Evolutionary conservation across 1,140 invertebrate species (phyloP).

Genomic region (Drosophila nannoptera): DNA sequence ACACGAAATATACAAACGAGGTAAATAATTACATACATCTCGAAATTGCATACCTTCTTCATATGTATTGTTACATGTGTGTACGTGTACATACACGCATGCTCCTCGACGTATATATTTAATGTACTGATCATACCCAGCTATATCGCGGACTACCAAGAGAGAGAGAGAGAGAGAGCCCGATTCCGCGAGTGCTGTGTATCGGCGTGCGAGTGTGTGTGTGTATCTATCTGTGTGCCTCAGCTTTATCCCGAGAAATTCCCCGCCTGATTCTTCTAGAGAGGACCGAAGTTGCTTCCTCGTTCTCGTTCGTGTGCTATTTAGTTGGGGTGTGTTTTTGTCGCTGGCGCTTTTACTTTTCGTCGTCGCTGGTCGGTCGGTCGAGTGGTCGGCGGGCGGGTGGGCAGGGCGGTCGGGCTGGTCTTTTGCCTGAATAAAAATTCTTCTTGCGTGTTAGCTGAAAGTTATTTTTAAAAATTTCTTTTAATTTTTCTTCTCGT

Average conservation of each 20-base stretch:
- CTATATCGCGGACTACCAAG: neutral
- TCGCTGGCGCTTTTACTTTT: slow-evolving; percentile 60
- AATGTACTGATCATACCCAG: slow-evolving; percentile 11
- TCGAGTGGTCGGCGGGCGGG: too few species aligned
- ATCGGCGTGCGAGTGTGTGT: neutral
- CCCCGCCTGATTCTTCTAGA: slow-evolving; percentile 14
- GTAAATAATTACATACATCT: slow-evolving; percentile 23
- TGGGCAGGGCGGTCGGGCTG: slow-evolving; percentile 11
- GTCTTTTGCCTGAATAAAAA: slow-evolving; percentile 75
- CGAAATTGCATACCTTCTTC: slow-evolving; percentile 5
- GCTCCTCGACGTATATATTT: too few species aligned
- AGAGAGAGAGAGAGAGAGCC: neutral
- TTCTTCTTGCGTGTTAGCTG: slow-evolving; percentile 79
- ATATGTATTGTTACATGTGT: slow-evolving; percentile 2
- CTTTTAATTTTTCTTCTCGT: slow-evolving; percentile 63
- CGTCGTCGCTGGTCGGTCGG: slow-evolving; percentile 10
- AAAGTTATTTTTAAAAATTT: slow-evolving; percentile 79
- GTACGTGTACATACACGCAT: too few species aligned
- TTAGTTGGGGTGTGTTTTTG: slow-evolving; percentile 41
- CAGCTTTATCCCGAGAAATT: slow-evolving; percentile 35
- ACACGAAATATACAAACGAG: slow-evolving; percentile 26
- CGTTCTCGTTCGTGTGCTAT: slow-evolving; percentile 38
- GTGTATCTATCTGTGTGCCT: neutral
- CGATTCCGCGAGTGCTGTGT: neutral
- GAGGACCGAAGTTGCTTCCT: slow-evolving; percentile 37